Base-by-base conservation (phyloP, 92 coral and sea anemone genomes). In the Ricordea florida region DNA sequence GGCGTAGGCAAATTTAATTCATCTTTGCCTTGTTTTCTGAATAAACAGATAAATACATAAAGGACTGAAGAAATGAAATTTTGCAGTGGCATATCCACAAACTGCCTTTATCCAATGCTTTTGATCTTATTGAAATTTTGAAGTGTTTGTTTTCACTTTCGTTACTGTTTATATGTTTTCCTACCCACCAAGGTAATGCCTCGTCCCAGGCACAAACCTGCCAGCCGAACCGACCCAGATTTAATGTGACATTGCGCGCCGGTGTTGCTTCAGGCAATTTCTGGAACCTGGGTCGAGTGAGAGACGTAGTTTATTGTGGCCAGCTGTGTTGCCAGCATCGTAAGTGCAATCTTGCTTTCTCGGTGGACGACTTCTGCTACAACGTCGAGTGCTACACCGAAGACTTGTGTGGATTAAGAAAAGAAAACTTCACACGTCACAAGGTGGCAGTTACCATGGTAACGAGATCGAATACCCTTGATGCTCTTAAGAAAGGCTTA, bases 211-310 rank as follows among this genome's bases (percentile, higher is more conserved):
- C 77, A 24, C 55, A 27, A 30, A 70, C 55, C 77, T 70, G 77
- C 14, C 77, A 41, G 65, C 66, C 77, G 35, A 55, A 52, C 8
- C 13, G 0, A 0, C 65, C 77, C 1, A 21, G 23, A 31, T 70
- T 70, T 56, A 85, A 91, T 69, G 92, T 93, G 83, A 92, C 97
- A 10, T 46, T 96, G 63, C 78, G 38, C 21, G 97, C 92, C 51
- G 99, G 99, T 32, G 79, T 90, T 24, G 89, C 85, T 36, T 87
- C 99, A 0, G 99, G 99, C 47, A 88, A 82, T 28, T 96, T 81
- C 59, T 68, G 72, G 33, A 96, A 92, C 51, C 59, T 96, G 57
- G 99, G 97, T 23, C 65, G 26, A 68, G 92, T 90, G 13, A 71
- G 67, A 18, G 81, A 80, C 66, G 70, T 53, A 46, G 56, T 65